Conservation (phyloP, 2,113 vertebrate genomes). For the Echinops telfairi region DNA sequence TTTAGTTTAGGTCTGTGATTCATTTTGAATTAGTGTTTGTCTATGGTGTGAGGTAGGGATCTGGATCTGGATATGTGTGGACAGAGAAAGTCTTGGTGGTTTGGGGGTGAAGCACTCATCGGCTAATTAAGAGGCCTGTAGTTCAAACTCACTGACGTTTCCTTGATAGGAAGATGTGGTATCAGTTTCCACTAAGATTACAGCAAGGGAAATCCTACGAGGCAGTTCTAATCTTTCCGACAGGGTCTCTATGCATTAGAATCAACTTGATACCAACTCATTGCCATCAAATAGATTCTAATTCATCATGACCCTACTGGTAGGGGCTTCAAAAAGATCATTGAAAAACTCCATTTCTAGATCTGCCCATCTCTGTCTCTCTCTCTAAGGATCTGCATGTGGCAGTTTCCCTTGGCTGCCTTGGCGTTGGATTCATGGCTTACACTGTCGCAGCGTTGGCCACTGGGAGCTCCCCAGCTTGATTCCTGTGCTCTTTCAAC, state of each 20-base stretch:
- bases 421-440: background rate
- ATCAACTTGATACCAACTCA: background rate
- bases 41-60: too few species aligned
- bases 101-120: background rate
- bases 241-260: background rate
- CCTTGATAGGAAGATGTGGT: background rate
- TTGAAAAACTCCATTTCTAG: too few species aligned
- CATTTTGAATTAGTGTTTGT: too few species aligned
- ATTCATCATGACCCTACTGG: too few species aligned
- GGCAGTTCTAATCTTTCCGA: background rate
- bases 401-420: too few species aligned
- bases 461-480: background rate
- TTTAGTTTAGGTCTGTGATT: too few species aligned
- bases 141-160: background rate
- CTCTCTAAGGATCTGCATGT: too few species aligned
- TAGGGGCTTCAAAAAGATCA: too few species aligned
- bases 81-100: background rate
- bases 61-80: too few species aligned
- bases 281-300: too few species aligned
- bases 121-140: background rate
- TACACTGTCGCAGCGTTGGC: background rate
- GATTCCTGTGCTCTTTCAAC: background rate
- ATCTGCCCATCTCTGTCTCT: background rate
- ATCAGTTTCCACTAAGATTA: background rate
- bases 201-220: background rate